Percentiles rank a stretch among this genome's conserved stretches.
These are phyloP conservation scores for Tenthredo mesomela DNA, from an alignment of 2,888 invertebrate genomes.

Conservation along the genomic window DNA sequence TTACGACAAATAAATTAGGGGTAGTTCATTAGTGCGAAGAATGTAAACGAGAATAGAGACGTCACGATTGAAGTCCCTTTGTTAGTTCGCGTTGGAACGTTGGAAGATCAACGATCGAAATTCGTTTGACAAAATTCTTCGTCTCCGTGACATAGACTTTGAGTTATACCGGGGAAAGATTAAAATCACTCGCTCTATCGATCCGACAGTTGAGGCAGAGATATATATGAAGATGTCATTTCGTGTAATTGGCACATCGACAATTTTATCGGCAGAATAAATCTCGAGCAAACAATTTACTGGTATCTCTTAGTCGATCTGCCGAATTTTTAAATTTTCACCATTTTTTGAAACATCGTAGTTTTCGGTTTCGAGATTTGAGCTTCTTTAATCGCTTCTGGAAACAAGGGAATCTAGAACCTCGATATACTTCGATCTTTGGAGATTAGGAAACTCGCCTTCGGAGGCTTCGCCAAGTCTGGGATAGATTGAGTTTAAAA, in stretches of 20 bases:
- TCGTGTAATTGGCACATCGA: conserved; percentile 49
- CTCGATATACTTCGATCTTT: conserved; percentile 28
- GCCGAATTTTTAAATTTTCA: not conserved
- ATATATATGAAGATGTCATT: conserved; percentile 36
- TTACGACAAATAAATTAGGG: conserved; percentile 26
- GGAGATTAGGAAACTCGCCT: conserved; percentile 4
- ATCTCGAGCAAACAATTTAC: conserved; percentile 17
- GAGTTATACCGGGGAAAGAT: conserved; percentile 15
- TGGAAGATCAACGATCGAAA: conserved; percentile 45
- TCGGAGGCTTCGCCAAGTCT: conserved; percentile 2
- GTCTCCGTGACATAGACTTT: conserved; percentile 30
- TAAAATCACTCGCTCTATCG: conserved; percentile 1
- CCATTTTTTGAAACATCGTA: not conserved
- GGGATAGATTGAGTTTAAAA: conserved; percentile 33
- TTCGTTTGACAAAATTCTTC: conserved; percentile 43
- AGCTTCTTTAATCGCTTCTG: not conserved
- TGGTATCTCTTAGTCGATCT: not conserved
- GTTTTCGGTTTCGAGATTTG: not conserved
- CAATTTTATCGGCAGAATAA: not conserved
- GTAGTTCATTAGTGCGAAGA: conserved; percentile 58
- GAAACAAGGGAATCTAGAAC: not conserved
- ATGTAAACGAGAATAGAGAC: conserved; percentile 57
- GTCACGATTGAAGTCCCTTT: conserved; percentile 47
- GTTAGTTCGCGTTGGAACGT: conserved; percentile 43
- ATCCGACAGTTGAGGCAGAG: not conserved